Conservation (phyloP, 2,797 vertebrate species). For the Brachyalestes nurse region DNA sequence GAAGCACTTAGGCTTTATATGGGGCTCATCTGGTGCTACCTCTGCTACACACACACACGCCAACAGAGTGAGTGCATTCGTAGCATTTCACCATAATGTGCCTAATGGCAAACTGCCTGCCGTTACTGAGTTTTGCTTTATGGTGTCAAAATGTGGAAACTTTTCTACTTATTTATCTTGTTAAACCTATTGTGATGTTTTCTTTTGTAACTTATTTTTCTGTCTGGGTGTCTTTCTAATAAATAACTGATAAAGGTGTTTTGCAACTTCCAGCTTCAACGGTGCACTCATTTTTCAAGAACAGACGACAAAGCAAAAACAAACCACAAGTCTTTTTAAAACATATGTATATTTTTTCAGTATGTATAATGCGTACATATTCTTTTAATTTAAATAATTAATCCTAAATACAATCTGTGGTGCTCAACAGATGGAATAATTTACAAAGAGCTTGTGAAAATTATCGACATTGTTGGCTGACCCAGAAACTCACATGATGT, state of each 20-base stretch:
- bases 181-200: not conserved
- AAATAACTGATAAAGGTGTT: not conserved
- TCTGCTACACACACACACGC: too few species aligned
- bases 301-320: not conserved
- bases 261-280: too few species aligned
- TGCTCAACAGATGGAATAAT: conserved; percentile 52
- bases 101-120: conserved; percentile 13
- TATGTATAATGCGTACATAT: conserved; percentile 54
- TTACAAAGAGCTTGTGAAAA: conserved; percentile 54
- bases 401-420: conserved; percentile 63
- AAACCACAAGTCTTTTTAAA: conserved; percentile 44
- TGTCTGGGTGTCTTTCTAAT: conserved; percentile 25
- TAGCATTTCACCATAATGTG: conserved; percentile 5
- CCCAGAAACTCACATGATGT: conserved; percentile 46
- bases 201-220: conserved; percentile 11
- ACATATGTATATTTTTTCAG: conserved; percentile 56
- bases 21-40: not conserved
- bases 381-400: conserved; percentile 62
- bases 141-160: conserved; percentile 25
- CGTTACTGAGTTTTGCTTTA: conserved; percentile 1
- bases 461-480: conserved; percentile 35
- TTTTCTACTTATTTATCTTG: conserved; percentile 36
- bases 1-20: conserved; percentile 44
- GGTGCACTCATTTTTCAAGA: too few species aligned
- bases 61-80: conserved; percentile 23